Conservation (phyloP, 2,797 vertebrate species). For the Sparus aurata region DNA sequence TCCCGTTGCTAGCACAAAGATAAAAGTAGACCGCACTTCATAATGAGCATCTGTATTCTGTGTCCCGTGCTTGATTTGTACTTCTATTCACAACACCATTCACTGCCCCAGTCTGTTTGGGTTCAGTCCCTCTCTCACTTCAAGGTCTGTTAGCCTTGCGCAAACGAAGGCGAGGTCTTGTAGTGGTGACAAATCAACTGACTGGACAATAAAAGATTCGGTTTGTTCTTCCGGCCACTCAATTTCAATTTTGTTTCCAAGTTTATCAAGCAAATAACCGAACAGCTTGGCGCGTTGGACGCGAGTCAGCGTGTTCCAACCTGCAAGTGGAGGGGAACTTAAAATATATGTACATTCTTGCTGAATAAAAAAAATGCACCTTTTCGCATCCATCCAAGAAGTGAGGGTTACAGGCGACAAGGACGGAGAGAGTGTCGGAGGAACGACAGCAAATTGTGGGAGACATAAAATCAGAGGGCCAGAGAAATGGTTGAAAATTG, state of each 20-base stretch:
- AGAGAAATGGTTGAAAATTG: constrained; percentile 4
- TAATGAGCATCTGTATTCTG: too few relatives aligned
- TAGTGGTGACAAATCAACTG: not conserved
- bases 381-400: not conserved
- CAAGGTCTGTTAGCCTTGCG: not conserved
- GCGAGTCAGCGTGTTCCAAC: not conserved
- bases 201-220: not conserved
- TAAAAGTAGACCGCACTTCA: too few relatives aligned
- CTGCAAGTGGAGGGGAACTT: not conserved
- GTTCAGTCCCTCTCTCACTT: too few relatives aligned
- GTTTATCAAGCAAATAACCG: not conserved
- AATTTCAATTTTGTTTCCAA: not conserved
- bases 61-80: too few relatives aligned
- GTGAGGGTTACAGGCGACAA: not conserved
- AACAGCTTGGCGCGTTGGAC: not conserved
- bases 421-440: not conserved
- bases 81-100: too few relatives aligned
- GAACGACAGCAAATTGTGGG: not conserved
- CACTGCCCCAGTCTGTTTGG: too few relatives aligned
- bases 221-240: not conserved
- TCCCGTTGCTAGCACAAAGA: too few relatives aligned
- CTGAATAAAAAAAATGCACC: not conserved
- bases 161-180: not conserved
- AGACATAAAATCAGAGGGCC: not conserved
- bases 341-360: not conserved